A percentile compares a stretch with the other conserved stretches of the same genome.
Evolutionary conservation across 2,888 invertebrate genomes (phyloP).

Genomic region (Sphecodes monilicornis): DNA sequence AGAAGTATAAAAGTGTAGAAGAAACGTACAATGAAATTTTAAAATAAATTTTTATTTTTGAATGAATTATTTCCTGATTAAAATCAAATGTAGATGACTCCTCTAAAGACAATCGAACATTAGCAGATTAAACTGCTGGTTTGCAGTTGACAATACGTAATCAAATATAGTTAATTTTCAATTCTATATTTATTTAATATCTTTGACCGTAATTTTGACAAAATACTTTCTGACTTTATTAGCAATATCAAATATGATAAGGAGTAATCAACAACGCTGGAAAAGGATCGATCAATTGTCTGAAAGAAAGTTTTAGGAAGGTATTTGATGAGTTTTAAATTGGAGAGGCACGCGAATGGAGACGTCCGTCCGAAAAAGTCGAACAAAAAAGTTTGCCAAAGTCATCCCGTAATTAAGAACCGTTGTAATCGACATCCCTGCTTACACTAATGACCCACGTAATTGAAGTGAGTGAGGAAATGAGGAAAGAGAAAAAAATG

Average conservation of each 20-base stretch:
- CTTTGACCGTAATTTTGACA: not conserved
- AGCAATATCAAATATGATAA: not conserved
- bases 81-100: not conserved
- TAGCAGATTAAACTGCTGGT: not conserved
- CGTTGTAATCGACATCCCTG: slow-evolving; percentile 68
- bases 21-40: no score
- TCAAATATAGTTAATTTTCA: not conserved
- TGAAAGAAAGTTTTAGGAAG: slow-evolving; percentile 34
- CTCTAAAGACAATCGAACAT: not conserved
- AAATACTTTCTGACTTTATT: not conserved
- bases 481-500: not conserved
- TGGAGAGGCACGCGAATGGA: slow-evolving; percentile 32
- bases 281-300: slow-evolving; percentile 41
- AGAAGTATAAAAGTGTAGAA: no score
- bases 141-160: not conserved
- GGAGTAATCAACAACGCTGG: no score
- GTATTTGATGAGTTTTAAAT: slow-evolving; percentile 42
- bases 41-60: no score
- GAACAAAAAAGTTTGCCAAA: slow-evolving; percentile 59
- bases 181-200: not conserved
- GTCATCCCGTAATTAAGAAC: slow-evolving; percentile 65
- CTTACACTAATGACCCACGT: slow-evolving; percentile 66
- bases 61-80: no score
- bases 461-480: slow-evolving; percentile 34
- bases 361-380: slow-evolving; percentile 29